phyloP scores from a whole-genome alignment of 2,888 invertebrate genomes.

The Meandrusa payeni region DNA sequence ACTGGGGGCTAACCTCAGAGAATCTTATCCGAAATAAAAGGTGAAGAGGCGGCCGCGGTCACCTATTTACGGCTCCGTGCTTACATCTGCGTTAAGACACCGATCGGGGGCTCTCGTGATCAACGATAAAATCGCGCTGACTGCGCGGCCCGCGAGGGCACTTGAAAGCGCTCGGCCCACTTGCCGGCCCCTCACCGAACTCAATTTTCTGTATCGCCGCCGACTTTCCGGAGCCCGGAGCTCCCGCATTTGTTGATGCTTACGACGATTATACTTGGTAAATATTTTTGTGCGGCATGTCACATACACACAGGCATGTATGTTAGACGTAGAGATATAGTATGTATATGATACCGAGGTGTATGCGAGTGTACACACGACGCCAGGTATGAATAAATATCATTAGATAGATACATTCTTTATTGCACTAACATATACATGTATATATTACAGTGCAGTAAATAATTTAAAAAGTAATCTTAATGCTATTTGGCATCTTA shows the following conservation, averaged over 20 bases:
- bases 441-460: no score
- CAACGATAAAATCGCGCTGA: conserved; percentile 42
- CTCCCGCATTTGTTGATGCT: conserved; percentile 32
- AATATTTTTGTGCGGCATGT: conserved; percentile 2
- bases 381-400: no score
- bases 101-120: conserved; percentile 34
- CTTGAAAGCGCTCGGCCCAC: conserved; percentile 37
- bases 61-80: conserved; percentile 37
- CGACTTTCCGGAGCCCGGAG: conserved; percentile 36
- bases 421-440: no score
- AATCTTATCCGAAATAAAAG: conserved; percentile 30
- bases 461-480: no score
- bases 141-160: conserved; percentile 33
- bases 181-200: conserved; percentile 32
- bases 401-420: no score
- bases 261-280: conserved; percentile 29
- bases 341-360: no score
- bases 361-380: no score
- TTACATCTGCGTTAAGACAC: conserved; percentile 30
- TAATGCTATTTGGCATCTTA: no score
- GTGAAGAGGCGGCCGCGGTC: conserved; percentile 29
- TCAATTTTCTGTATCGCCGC: conserved; percentile 40
- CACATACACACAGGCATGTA: no score
- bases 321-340: no score
- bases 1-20: conserved; percentile 19